phyloP scores from a whole-genome alignment of 2,113 vertebrate genomes.

The Phylloscopus whistleri region DNA sequence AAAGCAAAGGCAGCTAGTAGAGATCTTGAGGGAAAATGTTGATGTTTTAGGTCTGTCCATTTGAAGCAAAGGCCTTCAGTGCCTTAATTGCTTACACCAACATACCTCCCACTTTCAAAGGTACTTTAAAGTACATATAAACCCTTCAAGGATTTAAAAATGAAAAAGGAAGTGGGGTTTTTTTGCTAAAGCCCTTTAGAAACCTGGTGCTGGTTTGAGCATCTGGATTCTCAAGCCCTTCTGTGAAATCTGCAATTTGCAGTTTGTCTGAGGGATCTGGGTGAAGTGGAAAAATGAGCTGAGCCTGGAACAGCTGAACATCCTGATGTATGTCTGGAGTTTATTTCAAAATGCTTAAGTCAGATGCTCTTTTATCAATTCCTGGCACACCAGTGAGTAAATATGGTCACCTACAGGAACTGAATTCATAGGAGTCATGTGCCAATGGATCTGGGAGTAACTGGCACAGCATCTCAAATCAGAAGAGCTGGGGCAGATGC shows the following conservation, averaged over 20 bases:
- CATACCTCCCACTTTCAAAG: not conserved
- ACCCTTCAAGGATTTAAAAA: not conserved
- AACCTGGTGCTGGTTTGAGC: not conserved
- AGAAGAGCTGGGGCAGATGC: not conserved
- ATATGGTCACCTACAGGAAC: not conserved
- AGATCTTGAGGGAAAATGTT: not conserved
- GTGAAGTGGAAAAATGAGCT: not conserved
- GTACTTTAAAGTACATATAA: not conserved
- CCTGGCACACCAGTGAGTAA: not conserved
- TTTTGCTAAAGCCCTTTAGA: not conserved
- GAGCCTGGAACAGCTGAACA: not conserved
- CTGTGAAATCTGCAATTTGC: not conserved
- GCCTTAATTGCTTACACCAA: not conserved
- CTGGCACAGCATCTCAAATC: not conserved
- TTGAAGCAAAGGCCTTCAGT: not conserved
- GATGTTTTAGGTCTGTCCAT: not conserved
- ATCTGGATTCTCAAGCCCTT: not conserved
- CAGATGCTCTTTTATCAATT: not conserved
- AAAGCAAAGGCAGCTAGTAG: not conserved
- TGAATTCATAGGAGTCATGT: fast-evolving
- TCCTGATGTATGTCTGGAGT: not conserved
- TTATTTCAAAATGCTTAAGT: not conserved
- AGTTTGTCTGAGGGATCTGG: not conserved
- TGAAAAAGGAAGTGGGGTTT: fast-evolving
- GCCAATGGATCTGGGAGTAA: not conserved